Conservation (phyloP, 1,140 invertebrate genomes). For the Scaptomyza pallida region DNA sequence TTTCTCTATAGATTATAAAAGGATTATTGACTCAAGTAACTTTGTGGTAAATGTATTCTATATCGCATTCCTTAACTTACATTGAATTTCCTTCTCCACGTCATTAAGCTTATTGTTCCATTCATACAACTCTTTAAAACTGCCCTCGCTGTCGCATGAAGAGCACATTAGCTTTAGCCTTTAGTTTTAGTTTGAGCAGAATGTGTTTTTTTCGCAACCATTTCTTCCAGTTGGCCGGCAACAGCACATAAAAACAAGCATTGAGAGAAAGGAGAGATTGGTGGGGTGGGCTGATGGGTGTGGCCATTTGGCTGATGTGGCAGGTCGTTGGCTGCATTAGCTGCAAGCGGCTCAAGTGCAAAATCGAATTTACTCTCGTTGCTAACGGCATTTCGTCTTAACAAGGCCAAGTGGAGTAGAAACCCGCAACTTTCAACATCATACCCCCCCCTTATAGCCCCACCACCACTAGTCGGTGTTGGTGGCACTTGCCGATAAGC, state of each 20-base stretch:
- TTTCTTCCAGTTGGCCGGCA: conserved; percentile 54
- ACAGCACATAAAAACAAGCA: conserved; percentile 37
- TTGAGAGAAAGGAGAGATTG: not conserved
- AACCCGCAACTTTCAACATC: conserved; percentile 2
- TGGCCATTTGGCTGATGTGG: conserved; percentile 41
- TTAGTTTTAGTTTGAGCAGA: conserved; percentile 47
- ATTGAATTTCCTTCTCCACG: no score
- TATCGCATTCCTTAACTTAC: no score
- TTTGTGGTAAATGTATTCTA: no score
- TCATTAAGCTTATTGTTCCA: no score
- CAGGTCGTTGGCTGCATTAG: conserved; percentile 73
- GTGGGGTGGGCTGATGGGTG: conserved; percentile 9
- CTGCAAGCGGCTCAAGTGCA: conserved; percentile 77
- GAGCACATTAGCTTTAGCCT: conserved; percentile 59
- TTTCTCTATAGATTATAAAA: no score
- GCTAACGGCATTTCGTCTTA: conserved; percentile 75
- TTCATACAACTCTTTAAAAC: not conserved
- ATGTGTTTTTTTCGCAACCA: conserved; percentile 47
- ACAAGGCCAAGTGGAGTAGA: conserved; percentile 60
- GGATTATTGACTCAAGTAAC: no score
- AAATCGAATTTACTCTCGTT: conserved; percentile 71
- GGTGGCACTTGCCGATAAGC: conserved; percentile 60
- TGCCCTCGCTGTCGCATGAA: conserved; percentile 22
- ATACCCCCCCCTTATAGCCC: not conserved
- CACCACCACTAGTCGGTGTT: conserved; percentile 4